Percentiles rank a stretch among this genome's conserved stretches.
Evolutionary conservation across 2,797 vertebrate species (phyloP).

Genomic region (Mergus octosetaceus): DNA sequence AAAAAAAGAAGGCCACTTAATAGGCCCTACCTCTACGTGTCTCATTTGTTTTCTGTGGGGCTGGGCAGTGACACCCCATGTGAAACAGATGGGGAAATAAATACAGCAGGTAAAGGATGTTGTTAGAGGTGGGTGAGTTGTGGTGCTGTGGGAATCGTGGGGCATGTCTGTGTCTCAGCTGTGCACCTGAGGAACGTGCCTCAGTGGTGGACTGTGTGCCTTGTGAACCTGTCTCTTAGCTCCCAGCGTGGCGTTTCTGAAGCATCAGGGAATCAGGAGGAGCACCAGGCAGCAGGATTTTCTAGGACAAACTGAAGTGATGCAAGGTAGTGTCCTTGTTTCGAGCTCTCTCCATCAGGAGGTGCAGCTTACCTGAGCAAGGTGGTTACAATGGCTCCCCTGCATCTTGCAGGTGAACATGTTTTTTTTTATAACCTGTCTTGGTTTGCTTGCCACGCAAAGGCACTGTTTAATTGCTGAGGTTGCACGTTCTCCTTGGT

Average conservation of each 20-base stretch:
- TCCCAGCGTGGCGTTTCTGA: not conserved
- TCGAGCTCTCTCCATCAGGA: not conserved
- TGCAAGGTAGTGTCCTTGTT: not conserved
- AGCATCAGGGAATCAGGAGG: not conserved
- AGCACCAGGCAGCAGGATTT: not conserved
- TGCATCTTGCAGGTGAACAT: not conserved
- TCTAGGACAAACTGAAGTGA: not conserved
- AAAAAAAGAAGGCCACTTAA: not conserved
- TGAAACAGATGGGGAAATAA: not conserved
- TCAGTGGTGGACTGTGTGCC: not conserved
- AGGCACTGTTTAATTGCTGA: not conserved
- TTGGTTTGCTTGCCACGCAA: not conserved
- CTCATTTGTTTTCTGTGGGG: not conserved
- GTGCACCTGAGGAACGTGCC: not conserved
- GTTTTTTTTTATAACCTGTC: not conserved
- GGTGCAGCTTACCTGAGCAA: not conserved
- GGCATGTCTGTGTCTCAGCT: not conserved
- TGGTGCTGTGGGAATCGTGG: fast-evolving
- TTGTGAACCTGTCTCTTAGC: not conserved
- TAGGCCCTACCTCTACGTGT: not conserved
- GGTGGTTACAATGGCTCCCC: not conserved
- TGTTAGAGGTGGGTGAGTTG: not conserved
- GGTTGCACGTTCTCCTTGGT: not conserved
- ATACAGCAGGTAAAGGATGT: not conserved
- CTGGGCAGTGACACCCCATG: not conserved